Conservation (phyloP, 2,797 vertebrate genomes). For the Falco rusticolus region DNA sequence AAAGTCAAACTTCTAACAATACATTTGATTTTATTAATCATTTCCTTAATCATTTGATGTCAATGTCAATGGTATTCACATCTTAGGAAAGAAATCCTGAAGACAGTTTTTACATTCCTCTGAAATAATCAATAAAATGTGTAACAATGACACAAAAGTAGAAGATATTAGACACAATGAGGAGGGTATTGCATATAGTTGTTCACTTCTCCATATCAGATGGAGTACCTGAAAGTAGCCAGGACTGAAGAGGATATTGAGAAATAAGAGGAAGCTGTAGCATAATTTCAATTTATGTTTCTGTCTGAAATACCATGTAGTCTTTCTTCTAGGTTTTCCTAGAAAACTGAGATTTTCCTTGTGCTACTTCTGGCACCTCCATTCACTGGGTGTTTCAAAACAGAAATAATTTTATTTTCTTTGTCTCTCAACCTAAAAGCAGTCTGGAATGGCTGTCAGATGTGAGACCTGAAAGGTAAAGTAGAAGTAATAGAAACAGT, state of each 20-base stretch:
- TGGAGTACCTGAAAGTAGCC: not conserved
- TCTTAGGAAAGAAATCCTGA: not conserved
- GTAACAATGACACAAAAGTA: not conserved
- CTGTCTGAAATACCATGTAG: not conserved
- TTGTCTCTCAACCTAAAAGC: not conserved
- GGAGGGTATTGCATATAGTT: not conserved
- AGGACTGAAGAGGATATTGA: not conserved
- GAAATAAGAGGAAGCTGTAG: not conserved
- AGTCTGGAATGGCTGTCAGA: not conserved
- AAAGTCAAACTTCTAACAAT: no score
- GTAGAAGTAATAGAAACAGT: not conserved
- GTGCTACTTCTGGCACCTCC: not conserved
- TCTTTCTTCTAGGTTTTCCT: not conserved
- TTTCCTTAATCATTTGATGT: no score
- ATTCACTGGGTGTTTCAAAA: not conserved
- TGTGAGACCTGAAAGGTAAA: not conserved
- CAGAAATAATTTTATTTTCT: not conserved
- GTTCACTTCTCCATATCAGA: not conserved
- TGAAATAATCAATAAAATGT: not conserved
- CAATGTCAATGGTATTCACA: not conserved
- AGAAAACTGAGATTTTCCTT: not conserved
- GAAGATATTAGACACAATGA: not conserved
- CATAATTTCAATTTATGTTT: not conserved
- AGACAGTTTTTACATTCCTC: not conserved
- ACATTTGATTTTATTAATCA: no score